Conservation (phyloP, 2,113 vertebrate species). For the Spea multiplicata region DNA sequence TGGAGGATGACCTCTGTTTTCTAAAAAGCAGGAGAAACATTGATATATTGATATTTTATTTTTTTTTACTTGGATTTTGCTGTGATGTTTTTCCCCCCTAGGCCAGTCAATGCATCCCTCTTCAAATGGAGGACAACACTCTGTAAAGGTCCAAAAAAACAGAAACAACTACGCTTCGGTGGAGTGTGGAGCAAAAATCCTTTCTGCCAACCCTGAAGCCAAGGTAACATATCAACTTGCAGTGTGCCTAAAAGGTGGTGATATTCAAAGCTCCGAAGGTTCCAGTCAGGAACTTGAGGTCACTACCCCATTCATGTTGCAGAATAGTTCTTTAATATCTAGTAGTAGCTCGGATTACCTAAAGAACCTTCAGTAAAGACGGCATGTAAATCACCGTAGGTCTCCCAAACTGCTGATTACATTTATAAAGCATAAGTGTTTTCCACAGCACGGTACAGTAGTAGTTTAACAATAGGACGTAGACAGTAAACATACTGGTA, state of each 20-base stretch:
- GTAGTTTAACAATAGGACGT: too few relatives aligned
- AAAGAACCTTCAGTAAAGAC: too few relatives aligned
- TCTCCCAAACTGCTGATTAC: too few relatives aligned
- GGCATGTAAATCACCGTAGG: too few relatives aligned
- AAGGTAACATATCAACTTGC: slow-evolving; percentile 73
- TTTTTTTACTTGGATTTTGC: slow-evolving; percentile 33
- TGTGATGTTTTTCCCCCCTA: slow-evolving; percentile 52
- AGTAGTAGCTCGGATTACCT: too few relatives aligned
- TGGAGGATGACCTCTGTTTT: neutral
- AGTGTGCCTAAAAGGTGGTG: neutral
- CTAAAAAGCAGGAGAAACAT: neutral
- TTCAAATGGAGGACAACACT: slow-evolving; percentile 77
- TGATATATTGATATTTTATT: slow-evolving; percentile 7
- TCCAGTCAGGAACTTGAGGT: too few relatives aligned
- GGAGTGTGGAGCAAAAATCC: slow-evolving; percentile 96
- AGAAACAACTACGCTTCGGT: slow-evolving; percentile 98
- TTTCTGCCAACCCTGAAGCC: slow-evolving; percentile 93
- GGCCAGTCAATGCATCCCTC: slow-evolving; percentile 90
- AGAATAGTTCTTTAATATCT: too few relatives aligned
- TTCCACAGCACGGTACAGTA: too few relatives aligned
- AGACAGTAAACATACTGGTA: too few relatives aligned
- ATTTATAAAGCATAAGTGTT: too few relatives aligned
- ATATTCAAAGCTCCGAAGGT: too few relatives aligned
- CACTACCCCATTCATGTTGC: too few relatives aligned
- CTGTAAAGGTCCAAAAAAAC: slow-evolving; percentile 91